A percentile compares a stretch with the other conserved stretches of the same genome.
Conservation (phyloP, 2,113 vertebrate genomes). For the Proteles cristata region DNA sequence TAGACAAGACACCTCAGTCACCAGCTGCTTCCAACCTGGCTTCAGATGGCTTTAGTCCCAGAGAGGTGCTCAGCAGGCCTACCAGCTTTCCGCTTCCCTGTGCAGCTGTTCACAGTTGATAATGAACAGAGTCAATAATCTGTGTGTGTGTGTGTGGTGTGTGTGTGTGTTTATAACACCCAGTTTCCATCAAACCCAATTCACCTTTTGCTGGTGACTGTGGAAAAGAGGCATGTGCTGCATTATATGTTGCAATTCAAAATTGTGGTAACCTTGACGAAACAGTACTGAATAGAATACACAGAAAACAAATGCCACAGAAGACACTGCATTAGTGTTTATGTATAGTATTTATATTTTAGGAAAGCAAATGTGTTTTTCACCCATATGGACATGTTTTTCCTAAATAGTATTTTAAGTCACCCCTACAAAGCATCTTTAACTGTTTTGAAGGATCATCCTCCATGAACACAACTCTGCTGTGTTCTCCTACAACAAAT, state of each 20-base stretch:
- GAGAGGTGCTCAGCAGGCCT: slow-evolving; percentile 41
- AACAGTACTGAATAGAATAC: neutral
- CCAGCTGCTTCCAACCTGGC: slow-evolving; percentile 66
- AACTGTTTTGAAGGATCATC: neutral
- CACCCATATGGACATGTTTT: neutral
- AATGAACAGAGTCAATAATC: slow-evolving; percentile 54
- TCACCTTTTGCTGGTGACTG: neutral
- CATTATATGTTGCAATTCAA: neutral
- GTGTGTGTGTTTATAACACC: neutral
- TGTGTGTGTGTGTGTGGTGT: neutral
- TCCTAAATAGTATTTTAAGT: neutral
- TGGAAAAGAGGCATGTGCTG: neutral
- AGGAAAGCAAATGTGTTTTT: neutral
- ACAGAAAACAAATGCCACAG: neutral
- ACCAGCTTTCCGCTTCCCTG: slow-evolving; percentile 48
- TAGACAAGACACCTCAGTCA: slow-evolving; percentile 55
- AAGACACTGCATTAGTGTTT: neutral
- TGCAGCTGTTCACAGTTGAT: slow-evolving; percentile 72
- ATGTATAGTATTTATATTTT: neutral
- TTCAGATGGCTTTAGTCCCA: slow-evolving; percentile 58
- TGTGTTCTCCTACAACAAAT: neutral
- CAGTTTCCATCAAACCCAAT: neutral
- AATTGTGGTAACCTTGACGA: neutral
- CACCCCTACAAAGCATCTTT: neutral
- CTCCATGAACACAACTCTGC: neutral